Conservation (phyloP, 2,113 vertebrate genomes). For the Boleophthalmus pectinirostris region DNA sequence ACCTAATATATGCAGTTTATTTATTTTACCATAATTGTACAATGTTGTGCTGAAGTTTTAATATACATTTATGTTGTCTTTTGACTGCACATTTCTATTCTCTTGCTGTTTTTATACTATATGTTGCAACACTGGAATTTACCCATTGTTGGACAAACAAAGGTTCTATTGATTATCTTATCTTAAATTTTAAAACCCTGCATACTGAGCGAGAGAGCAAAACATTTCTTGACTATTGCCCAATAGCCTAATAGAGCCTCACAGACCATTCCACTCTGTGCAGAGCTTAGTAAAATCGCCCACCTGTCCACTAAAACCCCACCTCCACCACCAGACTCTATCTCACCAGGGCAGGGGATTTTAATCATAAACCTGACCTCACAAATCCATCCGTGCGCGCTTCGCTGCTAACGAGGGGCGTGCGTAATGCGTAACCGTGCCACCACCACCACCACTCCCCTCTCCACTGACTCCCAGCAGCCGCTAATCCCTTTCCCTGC, state of each 20-base stretch:
- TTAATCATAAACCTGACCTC: constrained; percentile 47
- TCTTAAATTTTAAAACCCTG: too few relatives aligned
- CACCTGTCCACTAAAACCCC: constrained; percentile 4
- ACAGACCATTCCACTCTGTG: neutral
- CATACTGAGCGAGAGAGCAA: too few relatives aligned
- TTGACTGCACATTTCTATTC: too few relatives aligned
- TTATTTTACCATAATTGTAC: too few relatives aligned
- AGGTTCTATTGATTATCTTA: too few relatives aligned
- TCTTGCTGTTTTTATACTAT: too few relatives aligned
- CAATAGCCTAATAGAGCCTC: neutral
- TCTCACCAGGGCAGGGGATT: constrained; percentile 22
- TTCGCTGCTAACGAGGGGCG: constrained; percentile 25
- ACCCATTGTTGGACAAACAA: too few relatives aligned
- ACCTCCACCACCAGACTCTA: neutral
- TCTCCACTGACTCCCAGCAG: neutral
- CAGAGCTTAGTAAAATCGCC: constrained; percentile 7
- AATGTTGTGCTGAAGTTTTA: too few relatives aligned
- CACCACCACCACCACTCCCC: constrained; percentile 3
- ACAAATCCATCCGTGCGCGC: constrained; percentile 41
- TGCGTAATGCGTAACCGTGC: constrained; percentile 19
- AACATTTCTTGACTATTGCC: too few relatives aligned
- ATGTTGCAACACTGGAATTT: too few relatives aligned
- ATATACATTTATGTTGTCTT: too few relatives aligned
- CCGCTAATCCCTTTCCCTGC: constrained; percentile 76
- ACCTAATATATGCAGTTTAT: too few relatives aligned